Conservation (phyloP, 2,113 vertebrate species). For the Psettodes erumei region DNA sequence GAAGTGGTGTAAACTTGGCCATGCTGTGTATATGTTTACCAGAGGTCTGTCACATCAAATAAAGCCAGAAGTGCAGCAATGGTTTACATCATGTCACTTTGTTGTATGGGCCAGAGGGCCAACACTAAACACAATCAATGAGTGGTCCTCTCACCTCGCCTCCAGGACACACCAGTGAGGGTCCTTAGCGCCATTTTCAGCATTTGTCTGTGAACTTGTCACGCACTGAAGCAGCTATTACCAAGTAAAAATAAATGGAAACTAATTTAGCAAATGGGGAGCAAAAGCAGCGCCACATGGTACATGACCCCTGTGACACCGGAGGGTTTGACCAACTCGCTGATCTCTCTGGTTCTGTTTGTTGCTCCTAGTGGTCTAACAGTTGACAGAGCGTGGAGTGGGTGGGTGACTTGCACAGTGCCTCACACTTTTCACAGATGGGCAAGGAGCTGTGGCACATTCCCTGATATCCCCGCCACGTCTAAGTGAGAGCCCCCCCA, state of each 20-base stretch:
- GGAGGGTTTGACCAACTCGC: slow-evolving; percentile 69
- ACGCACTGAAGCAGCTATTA: slow-evolving; percentile 69
- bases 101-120: slow-evolving; percentile 66
- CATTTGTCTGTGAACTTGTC: slow-evolving; percentile 68
- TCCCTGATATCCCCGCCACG: slow-evolving; percentile 4
- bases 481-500: slow-evolving; percentile 4
- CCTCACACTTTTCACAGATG: slow-evolving; percentile 69
- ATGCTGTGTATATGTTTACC: slow-evolving; percentile 55
- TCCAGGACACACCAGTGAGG: slow-evolving; percentile 51
- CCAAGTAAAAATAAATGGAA: slow-evolving; percentile 81
- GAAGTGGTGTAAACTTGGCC: slow-evolving; percentile 26
- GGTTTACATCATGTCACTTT: slow-evolving; percentile 78
- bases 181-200: slow-evolving; percentile 51
- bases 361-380: slow-evolving; percentile 77
- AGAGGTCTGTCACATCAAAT: slow-evolving; percentile 69
- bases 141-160: slow-evolving; percentile 39
- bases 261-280: slow-evolving; percentile 74
- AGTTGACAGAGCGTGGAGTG: slow-evolving; percentile 78
- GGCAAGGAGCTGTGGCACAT: slow-evolving; percentile 32
- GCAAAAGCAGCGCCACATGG: slow-evolving; percentile 78
- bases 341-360: slow-evolving; percentile 74
- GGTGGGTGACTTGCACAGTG: slow-evolving; percentile 31
- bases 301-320: slow-evolving; percentile 69
- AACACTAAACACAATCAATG: slow-evolving; percentile 76
- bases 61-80: slow-evolving; percentile 50